phyloP scores from a whole-genome alignment of 1,140 invertebrate genomes.

The Pteromalus puparum region DNA sequence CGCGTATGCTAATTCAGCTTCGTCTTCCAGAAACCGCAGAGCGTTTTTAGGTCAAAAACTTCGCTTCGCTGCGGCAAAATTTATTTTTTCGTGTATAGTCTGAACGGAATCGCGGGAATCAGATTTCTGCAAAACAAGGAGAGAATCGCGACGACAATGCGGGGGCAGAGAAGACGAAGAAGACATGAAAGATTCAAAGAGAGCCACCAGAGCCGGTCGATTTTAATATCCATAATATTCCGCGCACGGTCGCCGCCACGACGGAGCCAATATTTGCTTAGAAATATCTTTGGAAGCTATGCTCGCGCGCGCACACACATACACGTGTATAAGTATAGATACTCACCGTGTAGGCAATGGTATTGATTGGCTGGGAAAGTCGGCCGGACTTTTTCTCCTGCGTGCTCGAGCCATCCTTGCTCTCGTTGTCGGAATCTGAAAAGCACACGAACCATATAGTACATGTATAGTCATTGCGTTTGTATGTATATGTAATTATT shows the following conservation, averaged over 20 bases:
- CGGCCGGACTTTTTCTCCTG: constrained; percentile 73
- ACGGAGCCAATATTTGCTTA: constrained; percentile 17
- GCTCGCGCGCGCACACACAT: not conserved
- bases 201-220: not conserved
- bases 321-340: not conserved
- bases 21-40: no score
- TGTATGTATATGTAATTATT: not conserved
- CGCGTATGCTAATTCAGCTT: no score
- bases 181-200: not conserved
- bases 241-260: not conserved
- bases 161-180: not conserved
- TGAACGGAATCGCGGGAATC: no score
- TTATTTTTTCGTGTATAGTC: no score
- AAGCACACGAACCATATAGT: constrained; percentile 45
- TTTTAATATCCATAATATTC: constrained; percentile 34
- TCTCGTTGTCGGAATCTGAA: constrained; percentile 75
- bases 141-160: not conserved
- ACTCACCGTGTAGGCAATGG: constrained; percentile 76
- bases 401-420: constrained; percentile 72
- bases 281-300: constrained; percentile 15
- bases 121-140: not conserved
- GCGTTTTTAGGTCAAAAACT: no score
- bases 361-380: constrained; percentile 74
- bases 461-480: constrained; percentile 36
- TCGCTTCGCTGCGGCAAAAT: no score